Conservation (phyloP, 2,888 invertebrate genomes). For the Calameuta idolon region DNA sequence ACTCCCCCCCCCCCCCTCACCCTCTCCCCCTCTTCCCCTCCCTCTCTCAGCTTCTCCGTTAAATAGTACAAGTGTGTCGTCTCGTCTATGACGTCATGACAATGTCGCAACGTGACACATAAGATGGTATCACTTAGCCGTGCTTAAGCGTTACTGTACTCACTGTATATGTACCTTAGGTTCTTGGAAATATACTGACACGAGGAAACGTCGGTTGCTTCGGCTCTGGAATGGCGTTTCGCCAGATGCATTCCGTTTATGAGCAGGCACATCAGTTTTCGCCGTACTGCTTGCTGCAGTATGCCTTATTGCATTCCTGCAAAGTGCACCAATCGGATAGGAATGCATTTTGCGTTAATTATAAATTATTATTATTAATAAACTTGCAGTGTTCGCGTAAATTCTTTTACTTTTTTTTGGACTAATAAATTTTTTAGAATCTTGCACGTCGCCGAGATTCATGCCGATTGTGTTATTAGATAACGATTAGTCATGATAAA, state of each 20-base stretch:
- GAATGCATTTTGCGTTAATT: background rate
- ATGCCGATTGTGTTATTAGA: conserved; percentile 19
- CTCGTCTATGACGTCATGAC: background rate
- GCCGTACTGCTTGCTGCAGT: conserved; percentile 9
- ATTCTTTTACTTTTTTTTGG: background rate
- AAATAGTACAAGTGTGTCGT: background rate
- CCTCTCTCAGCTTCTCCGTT: background rate
- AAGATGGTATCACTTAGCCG: background rate
- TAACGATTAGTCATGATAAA: conserved; percentile 50
- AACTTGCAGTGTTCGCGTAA: background rate
- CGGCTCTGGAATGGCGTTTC: background rate
- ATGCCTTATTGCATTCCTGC: background rate
- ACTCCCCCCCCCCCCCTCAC: no score
- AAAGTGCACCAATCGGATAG: background rate
- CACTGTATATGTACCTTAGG: background rate
- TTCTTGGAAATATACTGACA: background rate
- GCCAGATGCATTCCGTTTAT: conserved; percentile 10
- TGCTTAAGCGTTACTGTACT: background rate
- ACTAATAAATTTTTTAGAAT: background rate
- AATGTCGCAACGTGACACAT: background rate
- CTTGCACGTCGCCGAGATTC: background rate
- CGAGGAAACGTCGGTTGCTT: background rate
- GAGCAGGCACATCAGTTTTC: conserved; percentile 18
- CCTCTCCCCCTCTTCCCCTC: no score
- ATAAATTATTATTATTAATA: background rate